Percentiles rank a stretch among this genome's conserved stretches.
Evolutionary conservation across 2,888 invertebrate genomes (phyloP).

Genomic region (Argynnis bischoffii): DNA sequence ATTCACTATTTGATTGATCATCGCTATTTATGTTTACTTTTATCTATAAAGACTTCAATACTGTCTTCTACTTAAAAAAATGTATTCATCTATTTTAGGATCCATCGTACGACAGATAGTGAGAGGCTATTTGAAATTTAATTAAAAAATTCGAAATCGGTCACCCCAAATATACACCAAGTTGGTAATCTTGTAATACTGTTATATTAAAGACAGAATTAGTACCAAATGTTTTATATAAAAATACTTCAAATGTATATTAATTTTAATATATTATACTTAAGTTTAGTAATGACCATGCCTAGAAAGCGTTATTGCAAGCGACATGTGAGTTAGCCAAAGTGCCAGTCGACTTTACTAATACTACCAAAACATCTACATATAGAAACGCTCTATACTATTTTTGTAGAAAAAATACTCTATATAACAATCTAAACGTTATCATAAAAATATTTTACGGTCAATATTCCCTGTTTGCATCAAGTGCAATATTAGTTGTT

Average conservation of each 20-base stretch:
- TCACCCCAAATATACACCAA: no score
- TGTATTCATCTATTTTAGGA: no score
- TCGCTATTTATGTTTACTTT: neutral
- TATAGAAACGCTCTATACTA: constrained; percentile 1
- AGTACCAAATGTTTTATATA: constrained; percentile 40
- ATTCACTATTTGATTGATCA: neutral
- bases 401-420: constrained; percentile 22
- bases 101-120: no score
- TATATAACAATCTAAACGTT: constrained; percentile 8
- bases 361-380: constrained; percentile 10
- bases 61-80: neutral
- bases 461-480: constrained; percentile 3
- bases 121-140: no score
- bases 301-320: constrained; percentile 37
- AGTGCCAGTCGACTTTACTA: constrained; percentile 2
- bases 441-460: constrained; percentile 17
- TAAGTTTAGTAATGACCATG: constrained; percentile 42
- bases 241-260: constrained; percentile 44
- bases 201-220: neutral
- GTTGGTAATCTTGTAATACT: no score
- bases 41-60: constrained; percentile 1
- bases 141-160: no score
- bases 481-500: neutral
- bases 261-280: constrained; percentile 23
- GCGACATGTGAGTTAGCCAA: constrained; percentile 27